Percentiles rank a stretch among this genome's conserved stretches.
Evolutionary conservation across 30 jellyfish, hydroid and myxozoan genomes (phyloP).

Genomic region (Haliclystus octoradiatus): DNA sequence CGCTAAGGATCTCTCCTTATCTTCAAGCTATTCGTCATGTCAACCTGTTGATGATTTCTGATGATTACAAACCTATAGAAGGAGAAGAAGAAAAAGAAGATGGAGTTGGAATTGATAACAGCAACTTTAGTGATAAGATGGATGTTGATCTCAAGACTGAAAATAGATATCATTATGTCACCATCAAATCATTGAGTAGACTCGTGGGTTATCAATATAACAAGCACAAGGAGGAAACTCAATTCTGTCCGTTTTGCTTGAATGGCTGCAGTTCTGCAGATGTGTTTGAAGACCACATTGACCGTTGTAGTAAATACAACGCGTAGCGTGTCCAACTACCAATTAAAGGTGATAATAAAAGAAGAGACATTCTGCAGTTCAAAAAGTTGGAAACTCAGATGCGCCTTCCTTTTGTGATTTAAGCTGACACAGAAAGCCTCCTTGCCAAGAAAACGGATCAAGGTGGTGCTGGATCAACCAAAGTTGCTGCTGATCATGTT

Average conservation of each 20-base stretch:
- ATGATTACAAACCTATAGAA: too few relatives aligned
- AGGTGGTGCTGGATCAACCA: too few relatives aligned
- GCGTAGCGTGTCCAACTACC: background rate
- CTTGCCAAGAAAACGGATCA: too few relatives aligned
- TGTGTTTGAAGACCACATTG: constrained; percentile 10
- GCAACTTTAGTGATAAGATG: too few relatives aligned
- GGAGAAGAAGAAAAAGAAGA: too few relatives aligned
- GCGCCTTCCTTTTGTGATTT: constrained; percentile 40
- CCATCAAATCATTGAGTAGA: constrained; percentile 13
- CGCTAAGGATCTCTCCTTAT: too few relatives aligned
- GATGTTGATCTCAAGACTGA: too few relatives aligned
- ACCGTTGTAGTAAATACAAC: constrained; percentile 10
- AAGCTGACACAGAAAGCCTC: constrained; percentile 32
- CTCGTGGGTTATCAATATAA: constrained; percentile 11
- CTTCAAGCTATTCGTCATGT: too few relatives aligned
- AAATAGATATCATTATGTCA: constrained; percentile 20
- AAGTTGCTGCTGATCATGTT: too few relatives aligned
- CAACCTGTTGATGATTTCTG: too few relatives aligned
- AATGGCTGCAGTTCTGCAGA: constrained; percentile 15
- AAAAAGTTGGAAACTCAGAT: background rate
- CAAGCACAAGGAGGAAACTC: constrained; percentile 19
- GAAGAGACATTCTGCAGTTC: background rate
- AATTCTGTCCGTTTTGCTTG: constrained; percentile 32
- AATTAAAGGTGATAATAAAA: too few relatives aligned
- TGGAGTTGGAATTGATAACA: too few relatives aligned